Evolutionary conservation across 1,140 invertebrate species (phyloP).

Genomic region (Nomia melanderi): DNA sequence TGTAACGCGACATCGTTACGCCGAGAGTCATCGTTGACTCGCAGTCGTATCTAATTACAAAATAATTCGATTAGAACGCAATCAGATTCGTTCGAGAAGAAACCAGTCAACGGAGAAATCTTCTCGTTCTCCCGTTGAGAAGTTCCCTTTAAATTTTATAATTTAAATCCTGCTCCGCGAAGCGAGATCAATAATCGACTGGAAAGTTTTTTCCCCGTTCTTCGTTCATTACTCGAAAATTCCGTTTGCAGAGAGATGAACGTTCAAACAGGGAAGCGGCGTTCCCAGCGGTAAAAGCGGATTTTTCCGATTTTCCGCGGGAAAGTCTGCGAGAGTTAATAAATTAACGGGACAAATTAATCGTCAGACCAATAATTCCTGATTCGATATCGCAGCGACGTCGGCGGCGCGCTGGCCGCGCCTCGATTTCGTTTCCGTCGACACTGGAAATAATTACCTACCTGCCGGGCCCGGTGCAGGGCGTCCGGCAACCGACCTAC

Average conservation of each 20-base stretch:
- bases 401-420: background rate
- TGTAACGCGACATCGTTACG: background rate
- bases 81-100: no score
- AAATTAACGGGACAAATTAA: constrained; percentile 3
- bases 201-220: no score
- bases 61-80: background rate
- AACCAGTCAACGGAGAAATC: no score
- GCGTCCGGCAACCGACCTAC: background rate
- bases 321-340: background rate
- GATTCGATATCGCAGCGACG: constrained; percentile 10
- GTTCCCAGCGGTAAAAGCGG: background rate
- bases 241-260: no score
- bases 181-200: no score
- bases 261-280: no score
- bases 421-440: background rate
- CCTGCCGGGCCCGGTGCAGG: background rate
- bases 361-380: constrained; percentile 29
- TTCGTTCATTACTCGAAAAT: no score
- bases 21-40: background rate
- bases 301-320: background rate
- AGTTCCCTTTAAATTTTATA: no score
- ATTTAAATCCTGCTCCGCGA: no score
- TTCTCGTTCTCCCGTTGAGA: no score
- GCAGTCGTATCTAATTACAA: background rate
- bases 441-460: constrained; percentile 30